Base-by-base conservation (phyloP, 2,113 vertebrate species). In the Marmota monax region DNA sequence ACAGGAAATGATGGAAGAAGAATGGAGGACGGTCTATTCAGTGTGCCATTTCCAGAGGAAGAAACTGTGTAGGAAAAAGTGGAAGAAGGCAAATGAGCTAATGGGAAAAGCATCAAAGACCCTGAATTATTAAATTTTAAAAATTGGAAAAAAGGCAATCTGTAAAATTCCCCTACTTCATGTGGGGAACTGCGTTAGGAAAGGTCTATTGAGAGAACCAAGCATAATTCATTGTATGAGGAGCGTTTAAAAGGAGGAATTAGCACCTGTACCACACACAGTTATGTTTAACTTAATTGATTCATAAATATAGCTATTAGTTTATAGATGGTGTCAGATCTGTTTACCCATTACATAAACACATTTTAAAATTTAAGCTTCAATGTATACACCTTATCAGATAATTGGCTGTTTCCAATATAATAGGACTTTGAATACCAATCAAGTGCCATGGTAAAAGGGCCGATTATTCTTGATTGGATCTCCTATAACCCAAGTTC, bases 281-380 rank as follows among this genome's bases (percentile, higher is more conserved):
- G 11, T 87, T 67, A 82, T 42, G 25, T 56, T 88, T 73, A 92
- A 76, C 11, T 74, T 88, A 92, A 95, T 42, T 65, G 86, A 93
- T 61, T 94, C 48, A 70, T 86, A 95, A 93, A 82, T 77, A 73
- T 17, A 34, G 45, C 25, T 74, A 92, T 86, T 87, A 88, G 77
- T 88, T 96, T 83, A 92, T 70, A 61, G 39, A 90, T 73, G 34
- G 18, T 92, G 1, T 92, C 77, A 76, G n/a, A 77, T 86, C 22
- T 90, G 32, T 92, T 95, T 83, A 78, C 56, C 48, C 18, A 88
- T 84, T 82, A 80, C 1, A 83, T 51, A 58, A 76, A 79, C 16
- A 5, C 17, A 29, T 67, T 53, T 92, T 69, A 37, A 78, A 88
- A 84, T 88, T 78, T 74, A 84, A 94, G 12, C 61, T 58, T 94